phyloP scores from a whole-genome alignment of 2,113 vertebrate species.

The Bubo blakistoni region DNA sequence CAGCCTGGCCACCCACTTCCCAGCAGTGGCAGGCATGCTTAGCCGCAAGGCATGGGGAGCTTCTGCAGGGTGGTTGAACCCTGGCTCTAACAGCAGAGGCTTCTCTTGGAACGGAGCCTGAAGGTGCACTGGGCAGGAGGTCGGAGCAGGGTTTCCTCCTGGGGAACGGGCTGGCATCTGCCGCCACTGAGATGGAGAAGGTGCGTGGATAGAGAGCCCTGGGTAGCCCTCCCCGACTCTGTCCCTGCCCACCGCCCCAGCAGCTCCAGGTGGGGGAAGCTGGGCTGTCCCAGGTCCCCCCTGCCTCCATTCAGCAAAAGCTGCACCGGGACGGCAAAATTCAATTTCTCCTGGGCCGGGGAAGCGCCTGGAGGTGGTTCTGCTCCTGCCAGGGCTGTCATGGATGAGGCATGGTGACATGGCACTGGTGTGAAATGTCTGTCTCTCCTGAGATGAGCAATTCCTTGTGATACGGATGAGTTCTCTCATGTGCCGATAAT shows the following conservation, averaged over 20 bases:
- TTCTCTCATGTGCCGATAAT: neutral
- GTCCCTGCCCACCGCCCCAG: neutral
- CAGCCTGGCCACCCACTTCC: neutral
- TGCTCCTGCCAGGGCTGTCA: neutral
- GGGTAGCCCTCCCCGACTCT: accelerated
- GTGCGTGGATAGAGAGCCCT: neutral
- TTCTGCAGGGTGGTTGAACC: neutral
- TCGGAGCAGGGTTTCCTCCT: neutral
- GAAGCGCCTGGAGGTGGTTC: neutral
- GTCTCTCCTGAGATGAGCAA: neutral
- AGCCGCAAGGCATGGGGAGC: neutral
- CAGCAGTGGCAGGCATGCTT: neutral
- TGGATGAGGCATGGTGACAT: neutral
- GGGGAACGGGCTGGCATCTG: accelerated
- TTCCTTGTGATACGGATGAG: neutral
- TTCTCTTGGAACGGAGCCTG: neutral
- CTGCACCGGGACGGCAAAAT: accelerated
- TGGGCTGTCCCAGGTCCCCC: neutral
- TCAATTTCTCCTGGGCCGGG: neutral
- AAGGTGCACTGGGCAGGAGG: neutral
- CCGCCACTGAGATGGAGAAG: neutral
- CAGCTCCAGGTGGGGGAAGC: neutral
- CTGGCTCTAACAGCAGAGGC: neutral
- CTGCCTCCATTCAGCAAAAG: neutral
- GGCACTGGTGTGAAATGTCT: accelerated